Evolutionary conservation across 2,888 invertebrate genomes (phyloP).

Genomic region (Dexiosoma caninum): DNA sequence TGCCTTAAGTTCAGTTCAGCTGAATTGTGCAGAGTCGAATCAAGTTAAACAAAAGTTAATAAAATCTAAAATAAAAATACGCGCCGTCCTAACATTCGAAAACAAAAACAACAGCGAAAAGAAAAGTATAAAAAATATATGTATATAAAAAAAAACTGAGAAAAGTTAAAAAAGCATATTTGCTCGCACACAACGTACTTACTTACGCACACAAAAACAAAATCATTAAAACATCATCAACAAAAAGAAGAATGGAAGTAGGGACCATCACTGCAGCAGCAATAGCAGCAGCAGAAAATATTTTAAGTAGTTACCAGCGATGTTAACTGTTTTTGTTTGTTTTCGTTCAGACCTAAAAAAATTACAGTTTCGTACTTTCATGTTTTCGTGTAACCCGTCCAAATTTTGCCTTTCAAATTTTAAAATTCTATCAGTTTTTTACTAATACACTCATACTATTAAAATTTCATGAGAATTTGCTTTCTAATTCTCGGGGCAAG

Average conservation of each 20-base stretch:
- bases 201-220: slow-evolving; percentile 11
- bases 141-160: too few relatives aligned
- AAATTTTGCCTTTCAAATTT: too few relatives aligned
- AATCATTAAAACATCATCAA: slow-evolving; percentile 18
- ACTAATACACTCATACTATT: too few relatives aligned
- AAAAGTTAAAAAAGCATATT: too few relatives aligned
- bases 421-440: too few relatives aligned
- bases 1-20: slow-evolving; percentile 33
- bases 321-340: neutral
- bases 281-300: neutral
- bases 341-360: too few relatives aligned
- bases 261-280: neutral
- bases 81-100: slow-evolving; percentile 39
- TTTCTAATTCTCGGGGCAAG: too few relatives aligned
- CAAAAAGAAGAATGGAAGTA: neutral
- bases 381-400: too few relatives aligned
- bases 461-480: too few relatives aligned
- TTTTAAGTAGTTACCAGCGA: neutral
- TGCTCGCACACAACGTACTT: neutral
- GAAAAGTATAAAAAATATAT: slow-evolving; percentile 30
- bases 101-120: slow-evolving; percentile 1
- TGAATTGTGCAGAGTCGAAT: neutral
- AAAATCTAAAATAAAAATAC: slow-evolving; percentile 35
- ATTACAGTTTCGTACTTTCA: too few relatives aligned
- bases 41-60: neutral